A percentile compares a stretch with the other conserved stretches of the same genome.
phyloP scores from a whole-genome alignment of 2,113 vertebrate species.

The Bos indicus region DNA sequence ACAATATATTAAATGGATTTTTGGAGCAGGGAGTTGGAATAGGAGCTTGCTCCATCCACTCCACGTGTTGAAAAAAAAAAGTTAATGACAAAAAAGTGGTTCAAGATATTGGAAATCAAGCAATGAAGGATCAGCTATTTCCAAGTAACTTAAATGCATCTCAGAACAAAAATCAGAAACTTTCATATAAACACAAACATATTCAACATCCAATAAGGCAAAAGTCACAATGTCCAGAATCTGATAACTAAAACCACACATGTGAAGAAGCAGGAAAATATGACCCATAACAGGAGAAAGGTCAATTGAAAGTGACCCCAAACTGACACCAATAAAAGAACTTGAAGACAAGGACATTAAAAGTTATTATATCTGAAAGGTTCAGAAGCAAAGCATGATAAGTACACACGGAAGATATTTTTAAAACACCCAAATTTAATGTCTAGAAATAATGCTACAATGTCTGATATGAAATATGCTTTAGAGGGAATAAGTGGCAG shows the following conservation, averaged over 20 bases:
- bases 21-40: too few relatives aligned
- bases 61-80: background rate
- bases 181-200: background rate
- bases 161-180: background rate
- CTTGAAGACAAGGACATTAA: background rate
- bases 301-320: background rate
- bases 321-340: background rate
- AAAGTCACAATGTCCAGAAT: background rate
- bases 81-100: background rate
- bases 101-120: background rate
- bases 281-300: background rate
- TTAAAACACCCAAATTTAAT: background rate
- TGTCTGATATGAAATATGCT: background rate
- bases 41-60: too few relatives aligned
- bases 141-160: background rate
- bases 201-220: background rate
- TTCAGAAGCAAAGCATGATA: background rate
- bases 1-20: too few relatives aligned
- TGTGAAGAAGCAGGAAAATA: background rate
- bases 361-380: background rate
- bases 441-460: background rate
- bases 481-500: background rate
- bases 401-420: background rate
- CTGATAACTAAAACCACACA: background rate
- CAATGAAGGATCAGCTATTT: background rate